Percentiles rank a stretch among this genome's conserved stretches.
Conservation (phyloP, 2,888 invertebrate species). For the Oxycera nigricornis region DNA sequence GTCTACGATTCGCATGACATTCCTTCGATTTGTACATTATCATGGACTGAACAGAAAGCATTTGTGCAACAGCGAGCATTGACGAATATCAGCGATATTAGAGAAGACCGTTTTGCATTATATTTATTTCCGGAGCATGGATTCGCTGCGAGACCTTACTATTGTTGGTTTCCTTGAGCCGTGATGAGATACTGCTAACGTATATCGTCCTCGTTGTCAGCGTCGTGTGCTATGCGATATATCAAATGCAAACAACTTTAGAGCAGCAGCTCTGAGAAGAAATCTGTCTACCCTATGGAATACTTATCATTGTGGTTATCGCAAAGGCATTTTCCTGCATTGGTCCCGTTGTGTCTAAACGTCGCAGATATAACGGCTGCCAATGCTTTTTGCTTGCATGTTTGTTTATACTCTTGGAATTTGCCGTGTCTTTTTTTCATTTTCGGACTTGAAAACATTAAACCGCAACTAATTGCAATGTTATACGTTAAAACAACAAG, state of each 20-base stretch:
- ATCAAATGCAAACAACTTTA: slow-evolving; percentile 30
- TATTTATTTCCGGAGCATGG: slow-evolving; percentile 34
- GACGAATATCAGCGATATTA: slow-evolving; percentile 25
- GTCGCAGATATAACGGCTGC: slow-evolving; percentile 15
- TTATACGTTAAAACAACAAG: slow-evolving; percentile 42
- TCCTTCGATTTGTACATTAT: slow-evolving; percentile 40
- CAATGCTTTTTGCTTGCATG: slow-evolving; percentile 37
- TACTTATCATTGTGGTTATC: slow-evolving; percentile 26
- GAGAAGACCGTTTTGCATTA: slow-evolving; percentile 36
- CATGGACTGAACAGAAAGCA: slow-evolving; percentile 21
- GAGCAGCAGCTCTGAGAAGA: slow-evolving; percentile 21
- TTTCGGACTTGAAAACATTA: slow-evolving; percentile 42
- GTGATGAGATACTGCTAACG: not conserved
- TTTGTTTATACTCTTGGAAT: slow-evolving; percentile 29
- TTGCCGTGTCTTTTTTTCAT: slow-evolving; percentile 30
- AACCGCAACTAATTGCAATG: slow-evolving; percentile 45
- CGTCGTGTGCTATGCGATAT: no score
- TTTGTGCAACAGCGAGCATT: not conserved
- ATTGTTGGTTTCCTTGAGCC: not conserved
- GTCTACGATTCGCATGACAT: slow-evolving; percentile 16
- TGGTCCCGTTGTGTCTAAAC: not conserved
- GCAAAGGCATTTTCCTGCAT: slow-evolving; percentile 26
- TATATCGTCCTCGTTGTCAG: slow-evolving; percentile 17
- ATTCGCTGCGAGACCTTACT: not conserved
- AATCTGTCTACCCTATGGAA: not conserved